Conservation (phyloP, 2,888 invertebrate genomes). For the Tethea ocularis region DNA sequence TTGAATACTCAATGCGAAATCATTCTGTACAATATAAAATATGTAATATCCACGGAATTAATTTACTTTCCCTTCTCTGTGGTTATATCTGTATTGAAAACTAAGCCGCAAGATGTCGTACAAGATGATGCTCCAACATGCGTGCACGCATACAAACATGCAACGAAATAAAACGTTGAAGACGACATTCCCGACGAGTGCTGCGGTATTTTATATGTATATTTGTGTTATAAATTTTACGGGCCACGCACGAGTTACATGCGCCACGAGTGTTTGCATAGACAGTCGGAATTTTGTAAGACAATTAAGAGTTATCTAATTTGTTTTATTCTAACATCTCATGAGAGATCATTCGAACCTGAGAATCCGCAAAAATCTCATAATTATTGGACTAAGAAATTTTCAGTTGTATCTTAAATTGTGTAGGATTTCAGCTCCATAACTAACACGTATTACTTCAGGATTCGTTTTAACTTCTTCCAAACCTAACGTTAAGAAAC, state of each 20-base stretch:
- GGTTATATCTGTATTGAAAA: conserved; percentile 12
- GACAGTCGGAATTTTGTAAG: conserved; percentile 63
- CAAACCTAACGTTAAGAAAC: conserved; percentile 16
- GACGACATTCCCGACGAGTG: conserved; percentile 66
- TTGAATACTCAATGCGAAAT: no score
- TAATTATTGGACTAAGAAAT: no score
- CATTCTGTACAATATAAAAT: background rate
- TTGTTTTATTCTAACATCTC: background rate
- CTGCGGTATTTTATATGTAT: conserved; percentile 48
- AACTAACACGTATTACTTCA: no score
- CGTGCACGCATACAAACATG: conserved; percentile 48
- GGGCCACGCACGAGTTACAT: conserved; percentile 40
- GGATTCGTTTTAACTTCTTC: no score
- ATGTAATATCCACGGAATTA: background rate
- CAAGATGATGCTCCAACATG: conserved; percentile 20
- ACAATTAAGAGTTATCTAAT: conserved; percentile 15
- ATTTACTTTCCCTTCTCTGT: no score
- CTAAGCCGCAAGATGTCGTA: conserved; percentile 12
- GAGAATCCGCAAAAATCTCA: no score
- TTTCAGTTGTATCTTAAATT: no score
- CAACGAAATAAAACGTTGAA: conserved; percentile 58
- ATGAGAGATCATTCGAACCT: no score
- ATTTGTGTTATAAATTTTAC: conserved; percentile 73
- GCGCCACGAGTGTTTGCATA: conserved; percentile 62
- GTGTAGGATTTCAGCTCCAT: no score